Evolutionary conservation across 1,140 invertebrate genomes (phyloP), one percentile per base, ranked within the genome.

Genomic region (Ylistrum balloti): DNA sequence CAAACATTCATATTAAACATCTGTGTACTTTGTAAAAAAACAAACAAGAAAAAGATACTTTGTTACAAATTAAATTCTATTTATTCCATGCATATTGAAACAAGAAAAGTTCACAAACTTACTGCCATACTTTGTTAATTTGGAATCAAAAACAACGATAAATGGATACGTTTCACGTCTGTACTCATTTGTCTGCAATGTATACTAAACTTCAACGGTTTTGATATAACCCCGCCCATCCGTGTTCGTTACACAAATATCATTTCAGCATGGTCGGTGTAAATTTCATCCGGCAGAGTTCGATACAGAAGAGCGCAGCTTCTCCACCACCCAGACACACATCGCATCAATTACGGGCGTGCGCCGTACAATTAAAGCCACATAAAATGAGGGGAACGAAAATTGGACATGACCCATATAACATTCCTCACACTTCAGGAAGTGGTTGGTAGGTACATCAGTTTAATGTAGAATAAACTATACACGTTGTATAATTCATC

Each of bases 401-500:
- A 74, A 74, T 74, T 74, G 56, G 56, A 74, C 56, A 74, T 74
- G 56, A 74, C 56, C 56, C 56, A 74, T 74, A 17, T 28, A 74
- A 74, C 56, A 74, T 74, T 74, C 56, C 56, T n/a, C 56, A 28
- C 56, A 74, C 56, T 74, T 74, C 56, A 74, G 56, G 56, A 74
- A 74, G 56, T 74, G 56, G 22, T 74, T 74, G 22, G n/a, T 74
- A 74, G 3, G 22, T 74, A 28, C 56, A n/a, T 74, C 9, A 9
- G 45, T n/a, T 48, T 48, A 48, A 48, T 48, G 45, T 20, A 48
- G n/a, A 7, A 17, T 74, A 28, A 74, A 74, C 56, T 74, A 9
- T n/a, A n/a, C 7, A 74, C 56, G 3, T 22, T n/a, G n/a, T 28
- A 74, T 74, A 74, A 74, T 74, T 74, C n/a, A 74, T 74, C 56